Evolutionary conservation across 2,888 invertebrate species (phyloP).

Genomic region (Spicauda simplicius): DNA sequence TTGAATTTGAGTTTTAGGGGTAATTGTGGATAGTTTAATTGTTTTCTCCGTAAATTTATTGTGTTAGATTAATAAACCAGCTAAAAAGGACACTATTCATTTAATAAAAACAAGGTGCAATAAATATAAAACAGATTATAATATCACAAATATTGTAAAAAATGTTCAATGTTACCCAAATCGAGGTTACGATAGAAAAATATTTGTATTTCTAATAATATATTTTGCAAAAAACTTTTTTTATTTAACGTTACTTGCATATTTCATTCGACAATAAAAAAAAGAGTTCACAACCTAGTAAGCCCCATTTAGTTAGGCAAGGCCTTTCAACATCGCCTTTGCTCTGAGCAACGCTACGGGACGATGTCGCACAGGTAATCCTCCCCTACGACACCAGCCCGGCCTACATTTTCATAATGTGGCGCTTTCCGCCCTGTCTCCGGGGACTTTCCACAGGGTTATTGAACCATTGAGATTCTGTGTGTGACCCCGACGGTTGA

Average conservation of each 20-base stretch:
- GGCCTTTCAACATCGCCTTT: slow-evolving; percentile 73
- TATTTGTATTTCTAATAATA: no score
- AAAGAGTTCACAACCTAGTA: slow-evolving; percentile 74
- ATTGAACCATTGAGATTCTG: slow-evolving; percentile 66
- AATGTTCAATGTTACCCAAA: no score
- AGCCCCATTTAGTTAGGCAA: slow-evolving; percentile 82
- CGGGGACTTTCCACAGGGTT: slow-evolving; percentile 85
- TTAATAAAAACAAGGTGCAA: no score
- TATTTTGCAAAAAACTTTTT: no score
- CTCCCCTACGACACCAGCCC: slow-evolving; percentile 67
- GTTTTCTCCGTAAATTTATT: no score
- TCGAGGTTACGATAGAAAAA: no score
- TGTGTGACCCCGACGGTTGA: slow-evolving; percentile 76
- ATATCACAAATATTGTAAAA: no score
- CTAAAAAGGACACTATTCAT: no score
- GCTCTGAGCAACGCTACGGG: slow-evolving; percentile 81
- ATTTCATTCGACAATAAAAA: slow-evolving; percentile 40
- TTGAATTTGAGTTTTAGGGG: no score
- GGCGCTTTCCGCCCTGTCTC: slow-evolving; percentile 81
- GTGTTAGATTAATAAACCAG: no score
- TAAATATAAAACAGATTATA: no score
- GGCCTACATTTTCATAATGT: slow-evolving; percentile 66
- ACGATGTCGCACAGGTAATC: slow-evolving; percentile 61
- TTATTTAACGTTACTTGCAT: neutral
- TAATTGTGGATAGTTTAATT: no score